Percentiles rank a stretch among this genome's conserved stretches.
These are phyloP conservation scores for Bubo scandiacus DNA, from an alignment of 2,113 vertebrate genomes.

Conservation along the genomic window DNA sequence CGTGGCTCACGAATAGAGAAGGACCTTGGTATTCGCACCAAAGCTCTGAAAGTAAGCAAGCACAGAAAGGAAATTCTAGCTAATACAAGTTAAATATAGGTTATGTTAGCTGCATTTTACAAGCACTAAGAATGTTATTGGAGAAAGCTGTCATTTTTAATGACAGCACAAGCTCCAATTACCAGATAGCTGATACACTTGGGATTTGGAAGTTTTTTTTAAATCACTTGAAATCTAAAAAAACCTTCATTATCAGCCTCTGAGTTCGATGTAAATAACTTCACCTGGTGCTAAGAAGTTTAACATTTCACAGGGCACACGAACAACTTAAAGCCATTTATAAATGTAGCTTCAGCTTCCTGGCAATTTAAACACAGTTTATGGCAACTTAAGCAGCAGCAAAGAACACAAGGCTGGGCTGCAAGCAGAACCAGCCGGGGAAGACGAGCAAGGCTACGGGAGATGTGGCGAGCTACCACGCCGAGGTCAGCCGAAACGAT, in stretches of 20 bases:
- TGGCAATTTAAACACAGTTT: constrained; percentile 13
- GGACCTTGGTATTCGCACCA: neutral
- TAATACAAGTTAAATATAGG: constrained; percentile 80
- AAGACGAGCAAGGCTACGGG: neutral
- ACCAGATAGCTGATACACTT: constrained; percentile 74
- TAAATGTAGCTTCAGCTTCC: constrained; percentile 28
- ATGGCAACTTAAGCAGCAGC: neutral
- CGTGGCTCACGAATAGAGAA: neutral
- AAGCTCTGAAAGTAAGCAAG: constrained; percentile 62
- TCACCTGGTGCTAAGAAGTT: constrained; percentile 62
- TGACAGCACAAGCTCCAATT: constrained; percentile 82
- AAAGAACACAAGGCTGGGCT: neutral
- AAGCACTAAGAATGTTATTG: constrained; percentile 75
- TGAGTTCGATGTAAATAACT: constrained; percentile 72
- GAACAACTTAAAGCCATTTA: constrained; percentile 45
- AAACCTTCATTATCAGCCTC: constrained; percentile 72
- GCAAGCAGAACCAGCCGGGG: neutral
- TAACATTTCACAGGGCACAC: constrained; percentile 38
- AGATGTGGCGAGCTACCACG: neutral
- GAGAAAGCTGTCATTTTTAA: constrained; percentile 84
- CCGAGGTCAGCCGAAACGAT: neutral
- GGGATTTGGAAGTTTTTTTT: constrained; percentile 69
- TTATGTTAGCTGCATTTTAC: constrained; percentile 77
- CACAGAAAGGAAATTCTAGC: constrained; percentile 61
- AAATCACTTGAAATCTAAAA: constrained; percentile 71